Evolutionary conservation across 2,113 vertebrate genomes (phyloP), one percentile per base, ranked within the genome.

Genomic region (Otis tarda): DNA sequence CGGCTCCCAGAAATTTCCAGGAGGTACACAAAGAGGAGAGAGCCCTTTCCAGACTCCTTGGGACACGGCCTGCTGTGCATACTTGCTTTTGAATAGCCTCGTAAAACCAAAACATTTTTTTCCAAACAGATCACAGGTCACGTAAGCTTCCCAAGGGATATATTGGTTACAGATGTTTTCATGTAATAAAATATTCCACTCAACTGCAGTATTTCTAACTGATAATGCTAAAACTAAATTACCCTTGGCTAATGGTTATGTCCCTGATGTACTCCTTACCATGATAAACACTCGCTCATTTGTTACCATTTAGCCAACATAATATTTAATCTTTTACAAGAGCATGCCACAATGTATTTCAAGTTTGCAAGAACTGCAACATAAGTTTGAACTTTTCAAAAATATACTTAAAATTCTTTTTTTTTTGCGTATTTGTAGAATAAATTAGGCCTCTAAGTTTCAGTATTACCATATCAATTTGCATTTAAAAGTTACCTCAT

Each of bases 81-180:
- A 89, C 28, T 96, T 95, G 89, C 90, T 91, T 91, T 94, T 86
- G 92, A 95, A 85, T 61, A 87, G 81, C 47, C 90, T 97, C 21
- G 1, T 97, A 96, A 97, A 97, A 94, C 55, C 21, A 4, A 96
- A 95, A 94, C 94, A 96, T 97, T 97, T 96, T 95, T 94, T 93
- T 92, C 82, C 43, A 65, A 77, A 93, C 65, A 97, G 93, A 98
- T 97, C 96, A 97, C 90, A 90, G 97, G 95, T 94, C 97, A 97
- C 61, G 35, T 95, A 95, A 83, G 83, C 92, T 94, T 97, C 97
- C 95, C 97, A 89, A 89, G 95, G 94, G 97, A 97, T 95, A 96
- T 95, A 97, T 85, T 96, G 87, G 94, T 95, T 98, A 96, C 97
- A 98, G 97, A 97, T 97, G 97, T 97, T 97, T 98, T 97, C 89